phyloP scores from a whole-genome alignment of 37 sponge, comb jelly and placozoan species.

The Corticium candelabrum region DNA sequence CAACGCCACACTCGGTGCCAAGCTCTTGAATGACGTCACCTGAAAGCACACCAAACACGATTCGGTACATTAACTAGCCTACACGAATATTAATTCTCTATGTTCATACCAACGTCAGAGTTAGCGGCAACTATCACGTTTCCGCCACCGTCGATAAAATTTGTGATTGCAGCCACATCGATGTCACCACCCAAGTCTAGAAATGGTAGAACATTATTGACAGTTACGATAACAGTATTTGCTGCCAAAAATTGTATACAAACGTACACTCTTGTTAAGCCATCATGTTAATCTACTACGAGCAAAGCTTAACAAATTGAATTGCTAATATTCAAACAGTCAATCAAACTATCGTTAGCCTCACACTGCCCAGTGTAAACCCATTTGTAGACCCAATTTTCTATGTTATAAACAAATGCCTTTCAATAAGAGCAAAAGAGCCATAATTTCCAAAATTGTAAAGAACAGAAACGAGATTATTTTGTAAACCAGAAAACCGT shows the following conservation, averaged over 20 bases:
- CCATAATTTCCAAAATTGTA: no score
- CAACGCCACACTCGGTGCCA: constrained; percentile 81
- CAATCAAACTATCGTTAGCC: no score
- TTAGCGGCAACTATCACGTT: constrained; percentile 86
- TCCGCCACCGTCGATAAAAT: constrained; percentile 85
- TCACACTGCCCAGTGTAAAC: no score
- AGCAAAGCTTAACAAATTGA: no score
- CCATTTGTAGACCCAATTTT: no score
- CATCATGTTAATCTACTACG: no score
- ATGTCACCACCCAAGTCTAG: constrained; percentile 86
- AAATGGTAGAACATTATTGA: not conserved
- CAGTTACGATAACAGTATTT: not conserved
- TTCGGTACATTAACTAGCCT: not conserved
- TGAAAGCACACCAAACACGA: not conserved
- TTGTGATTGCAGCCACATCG: constrained; percentile 49
- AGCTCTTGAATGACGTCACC: constrained; percentile 71
- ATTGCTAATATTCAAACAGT: no score
- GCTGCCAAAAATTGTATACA: not conserved
- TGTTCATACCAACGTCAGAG: constrained; percentile 58
- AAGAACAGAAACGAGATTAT: no score
- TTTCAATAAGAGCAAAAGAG: no score
- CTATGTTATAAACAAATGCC: no score
- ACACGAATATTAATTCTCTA: not conserved
- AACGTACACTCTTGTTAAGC: no score
- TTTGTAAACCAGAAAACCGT: no score